Percentiles rank a stretch among this genome's conserved stretches.
Conservation (phyloP, 2,113 vertebrate species). For the Scytalopus superciliaris region DNA sequence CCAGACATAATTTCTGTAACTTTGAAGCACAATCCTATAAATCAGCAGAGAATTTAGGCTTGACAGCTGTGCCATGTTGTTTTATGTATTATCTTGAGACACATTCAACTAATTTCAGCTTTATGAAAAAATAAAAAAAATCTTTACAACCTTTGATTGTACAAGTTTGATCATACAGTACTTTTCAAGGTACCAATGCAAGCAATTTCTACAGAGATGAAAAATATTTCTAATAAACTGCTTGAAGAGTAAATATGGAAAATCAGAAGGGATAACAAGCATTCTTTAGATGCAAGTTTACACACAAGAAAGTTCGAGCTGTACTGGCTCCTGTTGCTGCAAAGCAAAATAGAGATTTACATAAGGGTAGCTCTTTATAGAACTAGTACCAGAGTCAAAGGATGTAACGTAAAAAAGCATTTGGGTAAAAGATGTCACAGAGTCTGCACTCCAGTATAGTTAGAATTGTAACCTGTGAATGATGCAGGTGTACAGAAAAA, state of each 20-base stretch:
- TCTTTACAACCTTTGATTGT: neutral
- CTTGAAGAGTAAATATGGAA: neutral
- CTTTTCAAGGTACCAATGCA: neutral
- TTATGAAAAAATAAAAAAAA: neutral
- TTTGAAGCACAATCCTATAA: neutral
- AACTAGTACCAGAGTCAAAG: neutral
- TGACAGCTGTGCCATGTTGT: constrained; percentile 7
- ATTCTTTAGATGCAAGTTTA: neutral
- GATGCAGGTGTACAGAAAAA: neutral
- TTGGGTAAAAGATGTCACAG: neutral
- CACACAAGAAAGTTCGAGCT: neutral
- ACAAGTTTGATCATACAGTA: no score
- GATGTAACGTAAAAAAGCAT: neutral
- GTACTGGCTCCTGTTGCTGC: neutral
- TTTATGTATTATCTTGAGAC: neutral
- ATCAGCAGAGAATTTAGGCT: neutral
- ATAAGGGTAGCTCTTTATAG: neutral
- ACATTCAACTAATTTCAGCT: constrained; percentile 27
- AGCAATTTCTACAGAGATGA: neutral
- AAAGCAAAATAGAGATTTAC: neutral
- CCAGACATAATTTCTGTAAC: neutral
- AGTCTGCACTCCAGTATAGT: neutral
- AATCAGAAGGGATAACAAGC: neutral
- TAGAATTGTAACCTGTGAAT: neutral
- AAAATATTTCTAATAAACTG: constrained; percentile 10